Conservation (phyloP, 2,797 vertebrate species). For the Bryconaethiops microstoma region DNA sequence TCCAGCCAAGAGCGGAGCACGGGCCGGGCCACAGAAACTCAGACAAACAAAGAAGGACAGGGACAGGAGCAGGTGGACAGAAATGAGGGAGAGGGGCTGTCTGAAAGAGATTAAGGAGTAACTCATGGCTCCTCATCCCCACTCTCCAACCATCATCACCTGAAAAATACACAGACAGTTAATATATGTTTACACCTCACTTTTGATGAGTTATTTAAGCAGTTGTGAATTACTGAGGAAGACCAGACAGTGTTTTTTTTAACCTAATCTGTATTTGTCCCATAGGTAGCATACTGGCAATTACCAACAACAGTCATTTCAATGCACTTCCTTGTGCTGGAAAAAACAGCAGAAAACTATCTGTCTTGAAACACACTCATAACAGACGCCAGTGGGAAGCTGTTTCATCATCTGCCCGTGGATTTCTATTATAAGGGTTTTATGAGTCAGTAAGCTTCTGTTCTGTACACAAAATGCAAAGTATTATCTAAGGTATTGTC, state of each 20-base stretch:
- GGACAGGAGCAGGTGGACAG: slow-evolving; percentile 21
- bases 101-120: slow-evolving; percentile 30
- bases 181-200: neutral
- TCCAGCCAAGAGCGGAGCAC: slow-evolving; percentile 74
- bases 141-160: slow-evolving; percentile 20
- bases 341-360: neutral
- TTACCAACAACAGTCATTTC: neutral
- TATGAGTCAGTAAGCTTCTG: neutral
- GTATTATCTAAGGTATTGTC: too few relatives aligned
- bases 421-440: neutral
- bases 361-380: neutral
- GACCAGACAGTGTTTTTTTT: neutral
- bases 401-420: neutral
- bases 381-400: neutral
- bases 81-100: slow-evolving; percentile 53
- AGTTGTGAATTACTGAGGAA: neutral
- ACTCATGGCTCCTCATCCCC: slow-evolving; percentile 32
- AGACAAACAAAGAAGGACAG: slow-evolving; percentile 18
- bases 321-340: neutral
- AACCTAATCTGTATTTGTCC: neutral
- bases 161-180: slow-evolving; percentile 35
- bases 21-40: slow-evolving; percentile 67
- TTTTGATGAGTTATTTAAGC: neutral
- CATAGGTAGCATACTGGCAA: neutral
- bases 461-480: too few relatives aligned